phyloP scores from a whole-genome alignment of 2,113 vertebrate genomes.

The Axis porcinus region DNA sequence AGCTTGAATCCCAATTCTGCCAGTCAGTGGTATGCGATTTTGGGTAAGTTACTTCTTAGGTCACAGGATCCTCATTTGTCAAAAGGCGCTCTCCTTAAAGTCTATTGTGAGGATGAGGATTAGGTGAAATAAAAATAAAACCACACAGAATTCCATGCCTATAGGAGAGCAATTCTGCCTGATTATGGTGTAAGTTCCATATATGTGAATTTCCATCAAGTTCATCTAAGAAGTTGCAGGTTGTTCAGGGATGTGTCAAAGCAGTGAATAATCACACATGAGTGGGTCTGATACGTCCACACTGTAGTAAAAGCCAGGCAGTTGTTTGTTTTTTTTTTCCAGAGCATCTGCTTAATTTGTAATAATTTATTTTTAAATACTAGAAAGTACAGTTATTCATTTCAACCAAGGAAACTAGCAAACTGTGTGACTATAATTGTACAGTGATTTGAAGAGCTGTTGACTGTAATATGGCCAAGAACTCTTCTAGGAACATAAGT shows the following conservation, averaged over 20 bases:
- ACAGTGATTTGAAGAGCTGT: neutral
- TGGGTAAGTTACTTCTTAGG: neutral
- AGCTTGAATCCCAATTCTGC: neutral
- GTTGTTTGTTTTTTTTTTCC: neutral
- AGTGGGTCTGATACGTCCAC: neutral
- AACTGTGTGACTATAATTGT: neutral
- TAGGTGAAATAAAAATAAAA: neutral
- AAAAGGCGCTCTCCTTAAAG: neutral
- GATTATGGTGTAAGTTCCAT: neutral
- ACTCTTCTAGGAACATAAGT: neutral
- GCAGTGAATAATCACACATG: neutral
- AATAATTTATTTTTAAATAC: constrained; percentile 21
- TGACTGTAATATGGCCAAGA: neutral
- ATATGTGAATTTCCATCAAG: neutral
- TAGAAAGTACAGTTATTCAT: neutral
- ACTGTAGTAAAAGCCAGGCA: neutral
- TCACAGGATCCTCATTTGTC: neutral
- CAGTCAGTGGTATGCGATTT: neutral
- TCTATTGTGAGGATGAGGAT: neutral
- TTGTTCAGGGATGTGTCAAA: neutral
- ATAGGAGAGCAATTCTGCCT: neutral
- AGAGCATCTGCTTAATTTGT: neutral
- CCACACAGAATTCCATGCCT: neutral
- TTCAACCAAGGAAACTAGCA: neutral
- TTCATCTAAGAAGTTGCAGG: neutral